Evolutionary conservation across 2,888 invertebrate species (phyloP).

Genomic region (Agrochola lychnidis): DNA sequence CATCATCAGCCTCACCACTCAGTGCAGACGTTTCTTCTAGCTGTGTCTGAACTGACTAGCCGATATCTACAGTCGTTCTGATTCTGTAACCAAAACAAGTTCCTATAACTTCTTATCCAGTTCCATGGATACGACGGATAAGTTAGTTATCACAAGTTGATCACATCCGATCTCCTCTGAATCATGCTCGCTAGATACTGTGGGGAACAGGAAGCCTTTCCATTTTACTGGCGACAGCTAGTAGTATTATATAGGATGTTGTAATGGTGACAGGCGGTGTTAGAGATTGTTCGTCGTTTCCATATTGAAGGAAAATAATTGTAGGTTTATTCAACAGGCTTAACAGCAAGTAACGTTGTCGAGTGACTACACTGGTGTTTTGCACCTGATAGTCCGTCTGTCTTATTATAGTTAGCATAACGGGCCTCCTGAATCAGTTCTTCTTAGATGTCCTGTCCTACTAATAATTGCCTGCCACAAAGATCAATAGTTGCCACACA

Average conservation of each 20-base stretch:
- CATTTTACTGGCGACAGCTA: conserved; percentile 21
- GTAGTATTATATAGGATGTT: conserved; percentile 14
- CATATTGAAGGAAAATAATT: conserved; percentile 15
- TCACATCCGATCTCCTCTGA: conserved; percentile 56
- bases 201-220: conserved; percentile 56
- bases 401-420: neutral
- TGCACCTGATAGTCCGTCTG: neutral
- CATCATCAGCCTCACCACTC: too few relatives aligned
- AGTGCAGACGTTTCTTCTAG: too few relatives aligned
- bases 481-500: neutral
- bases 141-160: conserved; percentile 33
- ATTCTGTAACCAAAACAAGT: too few relatives aligned
- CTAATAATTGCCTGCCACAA: neutral
- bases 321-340: neutral
- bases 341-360: neutral
- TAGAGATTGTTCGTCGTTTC: conserved; percentile 11
- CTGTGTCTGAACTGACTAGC: too few relatives aligned
- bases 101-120: conserved; percentile 1
- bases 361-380: neutral
- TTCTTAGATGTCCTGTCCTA: neutral
- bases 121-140: neutral
- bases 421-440: neutral
- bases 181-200: conserved; percentile 39
- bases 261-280: too few relatives aligned
- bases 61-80: too few relatives aligned